These are phyloP conservation scores for Yasuhikotakia modesta DNA, from an alignment of 2,797 vertebrate species.

Conservation along the genomic window DNA sequence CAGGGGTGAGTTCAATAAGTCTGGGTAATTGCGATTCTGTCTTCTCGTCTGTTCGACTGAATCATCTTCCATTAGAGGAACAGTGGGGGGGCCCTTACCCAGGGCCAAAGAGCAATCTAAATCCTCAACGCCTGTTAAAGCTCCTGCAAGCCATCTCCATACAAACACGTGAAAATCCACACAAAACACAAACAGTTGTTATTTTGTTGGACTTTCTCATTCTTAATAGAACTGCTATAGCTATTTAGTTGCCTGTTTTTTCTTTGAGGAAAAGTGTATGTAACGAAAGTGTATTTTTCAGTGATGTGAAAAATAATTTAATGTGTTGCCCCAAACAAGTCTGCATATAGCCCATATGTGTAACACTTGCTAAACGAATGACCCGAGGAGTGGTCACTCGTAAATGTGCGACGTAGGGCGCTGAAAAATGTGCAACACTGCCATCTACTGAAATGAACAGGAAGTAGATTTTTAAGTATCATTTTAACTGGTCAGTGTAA, in stretches of 20 bases:
- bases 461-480: not conserved
- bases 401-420: not conserved
- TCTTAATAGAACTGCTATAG: not conserved
- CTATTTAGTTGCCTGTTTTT: not conserved
- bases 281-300: not conserved
- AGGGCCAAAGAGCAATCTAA: constrained; percentile 59
- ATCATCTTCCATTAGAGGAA: constrained; percentile 59
- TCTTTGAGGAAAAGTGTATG: not conserved
- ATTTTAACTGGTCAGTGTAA: not conserved
- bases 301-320: not conserved
- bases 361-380: not conserved
- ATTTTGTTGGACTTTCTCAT: not conserved
- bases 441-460: constrained; percentile 26
- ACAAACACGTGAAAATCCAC: constrained; percentile 19
- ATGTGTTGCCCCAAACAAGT: not conserved
- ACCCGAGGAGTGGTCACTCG: not conserved
- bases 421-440: constrained; percentile 35
- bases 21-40: constrained; percentile 61
- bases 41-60: constrained; percentile 55
- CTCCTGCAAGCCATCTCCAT: constrained; percentile 45
- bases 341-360: not conserved
- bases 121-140: constrained; percentile 52
- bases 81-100: constrained; percentile 48
- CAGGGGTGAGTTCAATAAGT: constrained; percentile 58
- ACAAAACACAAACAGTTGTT: constrained; percentile 10